phyloP scores from a whole-genome alignment of 2,113 vertebrate species.

The Heliornis fulica region DNA sequence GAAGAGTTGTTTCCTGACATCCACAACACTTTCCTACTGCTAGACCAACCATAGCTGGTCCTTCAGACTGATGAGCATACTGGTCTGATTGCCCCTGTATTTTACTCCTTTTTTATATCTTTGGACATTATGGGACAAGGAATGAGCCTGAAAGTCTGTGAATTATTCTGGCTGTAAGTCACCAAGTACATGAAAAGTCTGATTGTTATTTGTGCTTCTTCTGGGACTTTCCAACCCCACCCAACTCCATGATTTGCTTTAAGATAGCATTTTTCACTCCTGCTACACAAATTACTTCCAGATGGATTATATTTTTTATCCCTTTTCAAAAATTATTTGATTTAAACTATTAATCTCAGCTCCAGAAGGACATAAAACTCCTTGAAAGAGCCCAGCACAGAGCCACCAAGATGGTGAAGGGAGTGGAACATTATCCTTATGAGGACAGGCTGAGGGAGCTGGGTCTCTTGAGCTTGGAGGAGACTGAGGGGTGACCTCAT shows the following conservation, averaged over 20 bases:
- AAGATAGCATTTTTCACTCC: not conserved
- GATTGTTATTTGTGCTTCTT: not conserved
- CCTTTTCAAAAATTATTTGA: not conserved
- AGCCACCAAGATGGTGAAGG: too few relatives aligned
- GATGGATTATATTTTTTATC: not conserved
- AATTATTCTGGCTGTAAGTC: not conserved
- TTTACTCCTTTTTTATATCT: not conserved
- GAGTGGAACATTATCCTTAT: too few relatives aligned
- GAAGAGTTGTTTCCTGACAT: not conserved
- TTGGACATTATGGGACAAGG: not conserved
- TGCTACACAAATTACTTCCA: not conserved
- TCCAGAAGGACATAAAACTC: too few relatives aligned
- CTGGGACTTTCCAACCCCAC: not conserved
- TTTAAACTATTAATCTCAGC: too few relatives aligned
- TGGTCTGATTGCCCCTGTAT: not conserved
- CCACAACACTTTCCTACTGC: not conserved
- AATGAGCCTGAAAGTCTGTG: not conserved
- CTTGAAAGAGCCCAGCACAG: too few relatives aligned
- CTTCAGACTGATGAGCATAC: not conserved
- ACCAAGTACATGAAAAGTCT: not conserved
- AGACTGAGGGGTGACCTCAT: too few relatives aligned
- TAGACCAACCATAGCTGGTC: not conserved
- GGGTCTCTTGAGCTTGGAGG: too few relatives aligned
- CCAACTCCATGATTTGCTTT: not conserved
- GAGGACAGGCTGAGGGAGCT: too few relatives aligned